phyloP scores from a whole-genome alignment of 2,797 vertebrate species.

The Dicrostonyx torquatus region DNA sequence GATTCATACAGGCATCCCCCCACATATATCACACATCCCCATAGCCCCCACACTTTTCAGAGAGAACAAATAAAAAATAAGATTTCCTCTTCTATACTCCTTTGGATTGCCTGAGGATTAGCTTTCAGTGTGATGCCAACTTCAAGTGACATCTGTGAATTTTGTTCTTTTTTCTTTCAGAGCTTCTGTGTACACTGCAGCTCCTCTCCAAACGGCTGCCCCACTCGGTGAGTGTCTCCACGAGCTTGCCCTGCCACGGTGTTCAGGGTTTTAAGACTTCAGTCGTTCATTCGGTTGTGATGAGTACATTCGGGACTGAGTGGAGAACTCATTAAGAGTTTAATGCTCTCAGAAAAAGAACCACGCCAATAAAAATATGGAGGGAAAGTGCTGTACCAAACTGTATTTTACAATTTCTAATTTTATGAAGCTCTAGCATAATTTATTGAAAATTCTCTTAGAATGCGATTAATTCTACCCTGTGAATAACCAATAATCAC shows the following conservation, averaged over 20 bases:
- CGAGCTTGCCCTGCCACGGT: constrained; percentile 45
- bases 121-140: constrained; percentile 49
- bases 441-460: constrained; percentile 63
- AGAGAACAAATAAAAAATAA: neutral
- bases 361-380: constrained; percentile 58
- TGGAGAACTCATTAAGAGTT: constrained; percentile 62
- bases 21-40: neutral
- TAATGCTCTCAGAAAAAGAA: constrained; percentile 65
- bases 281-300: constrained; percentile 65
- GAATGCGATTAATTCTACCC: constrained; percentile 62
- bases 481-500: constrained; percentile 65
- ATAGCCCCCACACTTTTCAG: neutral
- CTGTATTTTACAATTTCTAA: constrained; percentile 63
- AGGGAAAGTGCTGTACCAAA: constrained; percentile 67
- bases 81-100: neutral
- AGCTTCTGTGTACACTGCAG: constrained; percentile 9
- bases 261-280: constrained; percentile 51
- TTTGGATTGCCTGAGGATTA: constrained; percentile 25
- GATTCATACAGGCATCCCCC: neutral
- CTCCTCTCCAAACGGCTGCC: constrained; percentile 17
- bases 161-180: constrained; percentile 53
- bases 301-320: constrained; percentile 52
- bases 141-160: constrained; percentile 64
- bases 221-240: constrained; percentile 49
- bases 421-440: constrained; percentile 63